These are phyloP conservation scores for Rana temporaria DNA, from an alignment of 2,113 vertebrate genomes.

Conservation along the genomic window DNA sequence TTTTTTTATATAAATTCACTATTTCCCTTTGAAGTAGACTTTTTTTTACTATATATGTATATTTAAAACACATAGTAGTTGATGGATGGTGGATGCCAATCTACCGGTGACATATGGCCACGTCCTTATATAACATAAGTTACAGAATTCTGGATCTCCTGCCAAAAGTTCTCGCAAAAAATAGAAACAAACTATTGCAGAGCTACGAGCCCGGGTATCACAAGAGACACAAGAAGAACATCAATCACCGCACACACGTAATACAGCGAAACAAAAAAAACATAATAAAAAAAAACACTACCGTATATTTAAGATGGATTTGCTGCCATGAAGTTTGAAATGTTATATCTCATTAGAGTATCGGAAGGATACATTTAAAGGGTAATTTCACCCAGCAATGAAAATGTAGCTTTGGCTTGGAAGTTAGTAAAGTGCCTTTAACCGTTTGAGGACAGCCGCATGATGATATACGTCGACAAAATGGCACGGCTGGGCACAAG, in stretches of 20 bases:
- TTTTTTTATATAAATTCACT: no score
- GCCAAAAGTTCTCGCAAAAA: conserved; percentile 2
- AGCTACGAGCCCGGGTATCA: background rate
- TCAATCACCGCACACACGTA: background rate
- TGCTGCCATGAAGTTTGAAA: conserved; percentile 5
- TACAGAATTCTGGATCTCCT: background rate
- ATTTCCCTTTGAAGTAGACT: no score
- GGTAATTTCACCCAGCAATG: no score
- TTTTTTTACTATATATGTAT: background rate
- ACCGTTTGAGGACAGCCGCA: no score
- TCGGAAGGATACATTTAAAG: background rate
- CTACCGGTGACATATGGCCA: conserved; percentile 6
- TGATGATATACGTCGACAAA: no score
- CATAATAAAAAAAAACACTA: background rate
- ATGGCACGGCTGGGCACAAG: no score
- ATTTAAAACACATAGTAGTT: background rate
- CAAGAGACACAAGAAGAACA: conserved; percentile 25
- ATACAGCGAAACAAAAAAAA: background rate
- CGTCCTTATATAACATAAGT: conserved; percentile 18
- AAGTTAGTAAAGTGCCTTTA: no score
- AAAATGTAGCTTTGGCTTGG: no score
- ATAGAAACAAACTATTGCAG: conserved; percentile 10
- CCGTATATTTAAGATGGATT: conserved; percentile 26
- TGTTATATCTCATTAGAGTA: conserved; percentile 15
- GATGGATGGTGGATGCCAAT: background rate